Base-by-base conservation (phyloP, 2,888 invertebrate species). In the Cheilosia grossa region DNA sequence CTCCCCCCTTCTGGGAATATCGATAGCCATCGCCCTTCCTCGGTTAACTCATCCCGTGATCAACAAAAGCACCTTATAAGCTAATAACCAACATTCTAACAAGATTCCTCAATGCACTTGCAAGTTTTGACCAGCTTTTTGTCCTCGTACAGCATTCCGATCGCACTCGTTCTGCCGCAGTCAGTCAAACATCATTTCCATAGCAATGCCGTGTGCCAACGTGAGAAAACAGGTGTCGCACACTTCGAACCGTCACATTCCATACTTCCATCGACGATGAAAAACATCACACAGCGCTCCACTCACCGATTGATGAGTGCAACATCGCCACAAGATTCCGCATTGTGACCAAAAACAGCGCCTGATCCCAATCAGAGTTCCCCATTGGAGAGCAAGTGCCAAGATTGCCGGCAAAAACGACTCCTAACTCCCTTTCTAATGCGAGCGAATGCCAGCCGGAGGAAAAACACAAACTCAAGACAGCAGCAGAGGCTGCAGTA, bases 351-450 rank as follows among this genome's bases (percentile, higher is more conserved):
- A 67, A 67, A 73, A 42, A 13, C 47, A 33, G 37, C 47, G 51
- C 5, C 37, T 49, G 79, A 80, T 80, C 47, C 15, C 4, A 73
- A 80, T 80, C 73, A 54, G 27, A 27, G 42, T 44, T 40, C n/a
- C 1, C 4, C n/a, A 24, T 47, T 30, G 5, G 27, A 67, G 19
- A 67, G 19, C 72, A 78, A 78, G 78, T 82, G 82, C 82, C 66
- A 82, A 82, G 77, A 59, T 47, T 49, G 61, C 33, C 37, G 24
- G 27, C 19, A 33, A 40, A 56, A 69, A 58, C 33, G 33, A 44
- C 40, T 37, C n/a, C 70, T 53, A 59, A 64, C 54, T 58, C n/a
- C 59, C 66, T 47, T 82, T 79, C 82, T 82, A 82, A 82, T 79
- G 9, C 30, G 30, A 56, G 73, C 63, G 56, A 54, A 73, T 74